These are phyloP conservation scores for Xiphorhynchus erythropygius DNA, from an alignment of 2,797 vertebrate genomes.

Conservation along the genomic window DNA sequence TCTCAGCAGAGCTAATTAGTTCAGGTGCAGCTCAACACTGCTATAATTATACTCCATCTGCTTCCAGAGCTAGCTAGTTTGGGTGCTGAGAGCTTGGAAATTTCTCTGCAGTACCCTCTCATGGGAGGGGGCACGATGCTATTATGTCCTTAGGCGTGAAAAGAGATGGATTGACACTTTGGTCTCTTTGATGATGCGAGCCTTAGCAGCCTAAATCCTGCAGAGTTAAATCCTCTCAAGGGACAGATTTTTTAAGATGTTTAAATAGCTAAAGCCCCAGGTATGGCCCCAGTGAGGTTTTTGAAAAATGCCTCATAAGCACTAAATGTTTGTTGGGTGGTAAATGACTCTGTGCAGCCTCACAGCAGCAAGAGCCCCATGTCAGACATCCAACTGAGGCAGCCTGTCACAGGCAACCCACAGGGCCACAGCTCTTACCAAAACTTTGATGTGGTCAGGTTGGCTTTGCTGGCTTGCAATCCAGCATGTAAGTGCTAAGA, in stretches of 20 bases:
- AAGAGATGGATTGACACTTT: conserved; percentile 52
- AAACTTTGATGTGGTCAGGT: not conserved
- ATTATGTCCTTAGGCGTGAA: conserved; percentile 33
- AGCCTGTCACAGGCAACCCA: not conserved
- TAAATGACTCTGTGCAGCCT: not conserved
- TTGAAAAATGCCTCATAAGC: conserved; percentile 44
- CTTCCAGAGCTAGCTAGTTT: conserved; percentile 58
- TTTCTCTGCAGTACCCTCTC: conserved; percentile 50
- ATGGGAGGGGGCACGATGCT: conserved; percentile 32
- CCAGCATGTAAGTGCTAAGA: not conserved
- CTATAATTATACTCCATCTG: conserved; percentile 72
- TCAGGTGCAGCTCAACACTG: conserved; percentile 65
- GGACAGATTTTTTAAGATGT: conserved; percentile 56
- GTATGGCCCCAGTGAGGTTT: conserved; percentile 22
- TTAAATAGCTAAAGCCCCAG: conserved; percentile 50
- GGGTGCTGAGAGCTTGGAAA: conserved; percentile 65
- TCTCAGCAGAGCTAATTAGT: conserved; percentile 72
- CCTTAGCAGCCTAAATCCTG: conserved; percentile 54
- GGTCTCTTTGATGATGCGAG: conserved; percentile 33
- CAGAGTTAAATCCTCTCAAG: conserved; percentile 21
- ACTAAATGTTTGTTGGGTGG: conserved; percentile 1
- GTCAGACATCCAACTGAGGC: not conserved
- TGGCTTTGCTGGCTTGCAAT: not conserved
- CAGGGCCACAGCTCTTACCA: not conserved
- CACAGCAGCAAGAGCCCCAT: fast-evolving